Conservation (phyloP, 2,113 vertebrate genomes). For the Clupea harengus region DNA sequence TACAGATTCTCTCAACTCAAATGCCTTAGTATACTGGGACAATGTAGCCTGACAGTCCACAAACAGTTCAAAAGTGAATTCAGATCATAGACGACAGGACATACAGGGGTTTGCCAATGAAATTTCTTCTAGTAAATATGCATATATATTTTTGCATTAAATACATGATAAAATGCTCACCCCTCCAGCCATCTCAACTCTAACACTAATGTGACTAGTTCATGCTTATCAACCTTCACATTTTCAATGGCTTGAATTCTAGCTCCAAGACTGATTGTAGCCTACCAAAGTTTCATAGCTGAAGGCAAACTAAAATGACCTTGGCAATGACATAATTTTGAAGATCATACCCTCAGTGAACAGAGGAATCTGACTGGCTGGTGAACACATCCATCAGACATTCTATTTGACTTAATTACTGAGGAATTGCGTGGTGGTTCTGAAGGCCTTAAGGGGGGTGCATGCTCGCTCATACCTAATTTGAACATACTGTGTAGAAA, state of each 20-base stretch:
- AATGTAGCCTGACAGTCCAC: background rate
- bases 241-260: background rate
- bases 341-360: too few relatives aligned
- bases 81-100: background rate
- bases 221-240: background rate
- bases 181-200: background rate
- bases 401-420: background rate
- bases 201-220: background rate
- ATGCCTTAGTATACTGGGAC: background rate
- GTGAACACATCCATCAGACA: background rate
- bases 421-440: background rate
- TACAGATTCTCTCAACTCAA: background rate
- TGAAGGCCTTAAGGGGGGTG: background rate
- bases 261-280: background rate
- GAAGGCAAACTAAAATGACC: background rate
- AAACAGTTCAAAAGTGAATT: too few relatives aligned
- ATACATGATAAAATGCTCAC: background rate
- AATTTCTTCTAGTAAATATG: background rate
- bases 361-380: too few relatives aligned
- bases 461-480: background rate
- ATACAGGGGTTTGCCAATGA: background rate
- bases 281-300: background rate
- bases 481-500: background rate
- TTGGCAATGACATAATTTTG: background rate
- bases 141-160: background rate